Percentiles rank a stretch among this genome's conserved stretches.
phyloP scores from a whole-genome alignment of 2,113 vertebrate genomes.

The Etheostoma spectabile region DNA sequence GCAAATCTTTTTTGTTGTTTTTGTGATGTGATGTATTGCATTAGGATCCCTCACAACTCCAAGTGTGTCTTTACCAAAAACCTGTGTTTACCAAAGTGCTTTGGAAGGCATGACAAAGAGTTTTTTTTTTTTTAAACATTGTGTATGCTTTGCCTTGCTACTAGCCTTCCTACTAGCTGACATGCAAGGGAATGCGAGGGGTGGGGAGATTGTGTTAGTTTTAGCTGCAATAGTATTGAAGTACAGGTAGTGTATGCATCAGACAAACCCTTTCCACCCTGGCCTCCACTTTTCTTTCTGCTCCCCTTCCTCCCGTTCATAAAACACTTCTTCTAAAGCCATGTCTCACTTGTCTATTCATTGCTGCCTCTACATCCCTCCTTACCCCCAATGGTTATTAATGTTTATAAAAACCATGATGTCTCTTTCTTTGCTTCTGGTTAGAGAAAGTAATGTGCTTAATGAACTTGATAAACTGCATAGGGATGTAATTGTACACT shows the following conservation, averaged over 20 bases:
- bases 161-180: not conserved
- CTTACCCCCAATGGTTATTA: not conserved
- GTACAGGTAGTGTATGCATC: not conserved
- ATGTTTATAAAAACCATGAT: not conserved
- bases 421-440: not conserved
- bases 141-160: not conserved
- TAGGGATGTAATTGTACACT: not conserved
- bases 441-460: not conserved
- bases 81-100: slow-evolving; percentile 22
- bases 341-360: slow-evolving; percentile 11
- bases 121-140: slow-evolving; percentile 10
- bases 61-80: slow-evolving; percentile 35
- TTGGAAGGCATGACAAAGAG: not conserved
- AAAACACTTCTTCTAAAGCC: slow-evolving; percentile 3
- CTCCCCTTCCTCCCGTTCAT: slow-evolving; percentile 1
- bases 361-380: not conserved
- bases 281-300: not conserved
- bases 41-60: slow-evolving; percentile 13
- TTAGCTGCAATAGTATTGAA: not conserved
- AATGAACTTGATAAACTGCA: not conserved
- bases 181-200: not conserved
- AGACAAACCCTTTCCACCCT: not conserved
- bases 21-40: not conserved
- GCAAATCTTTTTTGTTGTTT: slow-evolving; percentile 12
- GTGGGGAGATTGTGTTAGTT: not conserved